Conservation (phyloP, 2,797 vertebrate genomes). For the Perodicticus potto region DNA sequence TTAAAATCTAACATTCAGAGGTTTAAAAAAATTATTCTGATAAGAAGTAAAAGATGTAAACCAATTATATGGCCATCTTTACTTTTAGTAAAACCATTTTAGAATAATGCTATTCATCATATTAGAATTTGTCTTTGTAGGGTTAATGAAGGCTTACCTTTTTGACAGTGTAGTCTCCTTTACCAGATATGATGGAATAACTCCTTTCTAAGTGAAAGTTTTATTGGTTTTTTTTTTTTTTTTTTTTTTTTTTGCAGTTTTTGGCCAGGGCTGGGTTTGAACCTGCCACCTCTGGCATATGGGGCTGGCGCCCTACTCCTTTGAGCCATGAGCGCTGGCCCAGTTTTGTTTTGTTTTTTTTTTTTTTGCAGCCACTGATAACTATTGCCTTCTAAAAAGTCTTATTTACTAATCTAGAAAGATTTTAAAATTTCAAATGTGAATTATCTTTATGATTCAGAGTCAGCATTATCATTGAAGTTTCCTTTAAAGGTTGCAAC, state of each 20-base stretch:
- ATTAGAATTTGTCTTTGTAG: conserved; percentile 50
- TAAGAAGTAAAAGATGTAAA: background rate
- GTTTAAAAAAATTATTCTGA: conserved; percentile 14
- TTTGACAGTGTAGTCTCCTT: conserved; percentile 7
- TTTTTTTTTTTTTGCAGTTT: background rate
- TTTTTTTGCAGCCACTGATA: background rate
- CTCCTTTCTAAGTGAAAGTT: background rate
- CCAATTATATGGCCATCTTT: background rate
- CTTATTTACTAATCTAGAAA: background rate
- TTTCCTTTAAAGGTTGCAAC: background rate
- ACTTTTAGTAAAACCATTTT: conserved; percentile 37
- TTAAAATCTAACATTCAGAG: background rate
- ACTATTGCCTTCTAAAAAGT: background rate
- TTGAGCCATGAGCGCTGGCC: no score
- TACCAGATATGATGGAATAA: background rate
- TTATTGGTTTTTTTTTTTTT: no score
- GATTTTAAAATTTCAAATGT: background rate
- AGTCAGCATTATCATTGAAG: background rate
- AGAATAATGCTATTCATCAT: conserved; percentile 55
- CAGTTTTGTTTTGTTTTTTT: no score
- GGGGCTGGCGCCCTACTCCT: no score
- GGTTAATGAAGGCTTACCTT: conserved; percentile 45
- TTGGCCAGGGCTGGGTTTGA: no score
- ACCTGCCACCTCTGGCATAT: no score
- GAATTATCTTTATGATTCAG: background rate